Conservation (phyloP, 2,113 vertebrate genomes). For the Pollimyrus isidori region DNA sequence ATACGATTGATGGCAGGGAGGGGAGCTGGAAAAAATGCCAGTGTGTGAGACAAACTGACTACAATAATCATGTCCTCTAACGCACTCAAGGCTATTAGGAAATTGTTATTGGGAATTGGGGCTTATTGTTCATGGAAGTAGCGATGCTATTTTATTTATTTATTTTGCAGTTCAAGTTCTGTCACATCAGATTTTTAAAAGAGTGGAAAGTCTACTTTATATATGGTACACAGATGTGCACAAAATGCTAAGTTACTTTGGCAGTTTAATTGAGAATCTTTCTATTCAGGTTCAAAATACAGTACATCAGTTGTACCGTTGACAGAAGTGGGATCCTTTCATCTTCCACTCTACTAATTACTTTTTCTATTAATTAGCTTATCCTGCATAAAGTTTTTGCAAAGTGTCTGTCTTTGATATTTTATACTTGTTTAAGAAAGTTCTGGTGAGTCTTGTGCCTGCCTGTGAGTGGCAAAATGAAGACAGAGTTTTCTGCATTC, state of each 20-base stretch:
- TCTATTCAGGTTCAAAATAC: background rate
- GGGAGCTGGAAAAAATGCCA: background rate
- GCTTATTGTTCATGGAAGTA: background rate
- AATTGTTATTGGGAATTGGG: background rate
- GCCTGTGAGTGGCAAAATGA: background rate
- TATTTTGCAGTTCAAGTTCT: background rate
- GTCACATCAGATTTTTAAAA: background rate
- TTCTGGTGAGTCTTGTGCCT: background rate
- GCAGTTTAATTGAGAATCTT: background rate
- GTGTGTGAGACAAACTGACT: background rate
- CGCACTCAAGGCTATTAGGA: background rate
- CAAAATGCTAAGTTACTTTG: background rate
- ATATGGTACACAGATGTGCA: background rate
- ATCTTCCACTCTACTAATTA: background rate
- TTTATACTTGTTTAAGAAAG: background rate
- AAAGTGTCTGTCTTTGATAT: background rate
- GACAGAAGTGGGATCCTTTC: background rate
- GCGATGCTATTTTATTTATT: background rate
- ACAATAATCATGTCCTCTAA: background rate
- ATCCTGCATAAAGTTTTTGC: background rate
- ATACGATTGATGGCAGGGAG: background rate
- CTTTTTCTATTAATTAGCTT: background rate
- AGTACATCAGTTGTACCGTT: background rate
- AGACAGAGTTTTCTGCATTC: background rate
- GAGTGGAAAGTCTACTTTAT: background rate